Percentiles rank a stretch among this genome's conserved stretches.
phyloP scores from a whole-genome alignment of 2,113 vertebrate genomes.

The Machaerirhynchus nigripectus region DNA sequence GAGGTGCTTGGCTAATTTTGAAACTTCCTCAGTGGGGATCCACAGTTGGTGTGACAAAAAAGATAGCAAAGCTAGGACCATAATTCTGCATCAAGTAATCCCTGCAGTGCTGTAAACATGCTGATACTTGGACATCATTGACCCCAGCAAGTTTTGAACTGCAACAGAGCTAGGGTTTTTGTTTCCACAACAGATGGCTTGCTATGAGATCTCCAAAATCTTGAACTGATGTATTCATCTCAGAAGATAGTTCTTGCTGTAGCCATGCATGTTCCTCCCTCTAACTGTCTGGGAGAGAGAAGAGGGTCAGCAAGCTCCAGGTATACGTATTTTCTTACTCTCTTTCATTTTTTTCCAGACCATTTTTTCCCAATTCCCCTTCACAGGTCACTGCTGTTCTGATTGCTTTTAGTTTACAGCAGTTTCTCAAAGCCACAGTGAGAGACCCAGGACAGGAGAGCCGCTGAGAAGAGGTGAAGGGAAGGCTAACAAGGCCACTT shows the following conservation, averaged over 20 bases:
- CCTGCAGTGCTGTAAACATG: not conserved
- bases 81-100: not conserved
- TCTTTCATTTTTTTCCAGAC: not conserved
- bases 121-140: not conserved
- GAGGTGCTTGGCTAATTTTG: not conserved
- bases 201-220: not conserved
- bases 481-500: not conserved
- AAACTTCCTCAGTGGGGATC: not conserved
- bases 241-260: not conserved
- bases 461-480: not conserved
- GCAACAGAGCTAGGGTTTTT: not conserved
- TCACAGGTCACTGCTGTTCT: not conserved
- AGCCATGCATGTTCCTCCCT: not conserved
- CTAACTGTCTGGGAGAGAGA: not conserved
- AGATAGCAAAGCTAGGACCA: not conserved
- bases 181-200: slow-evolving; percentile 27
- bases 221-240: not conserved
- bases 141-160: not conserved
- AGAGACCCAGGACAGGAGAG: not conserved
- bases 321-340: not conserved
- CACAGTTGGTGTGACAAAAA: not conserved
- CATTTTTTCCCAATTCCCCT: not conserved
- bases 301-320: not conserved
- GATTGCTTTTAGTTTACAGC: not conserved
- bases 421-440: not conserved